Conservation (phyloP, 2,113 vertebrate species). For the Steatornis caripensis region DNA sequence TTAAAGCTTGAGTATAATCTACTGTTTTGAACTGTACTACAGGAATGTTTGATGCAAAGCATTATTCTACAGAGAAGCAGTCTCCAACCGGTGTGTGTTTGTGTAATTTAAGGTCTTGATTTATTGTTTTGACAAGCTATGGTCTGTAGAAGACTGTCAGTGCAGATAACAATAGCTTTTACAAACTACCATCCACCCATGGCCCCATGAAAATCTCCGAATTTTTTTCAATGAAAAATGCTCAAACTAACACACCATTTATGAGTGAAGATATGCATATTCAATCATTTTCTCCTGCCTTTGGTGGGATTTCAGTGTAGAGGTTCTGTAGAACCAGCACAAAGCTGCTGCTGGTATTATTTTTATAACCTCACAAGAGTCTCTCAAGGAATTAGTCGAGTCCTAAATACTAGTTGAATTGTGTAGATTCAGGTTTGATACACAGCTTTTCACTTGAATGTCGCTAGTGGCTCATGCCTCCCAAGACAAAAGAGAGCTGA, state of each 20-base stretch:
- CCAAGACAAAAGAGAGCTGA: background rate
- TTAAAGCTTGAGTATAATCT: background rate
- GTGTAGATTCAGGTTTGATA: background rate
- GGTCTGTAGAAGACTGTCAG: background rate
- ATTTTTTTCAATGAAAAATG: background rate
- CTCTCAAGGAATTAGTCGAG: background rate
- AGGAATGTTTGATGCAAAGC: background rate
- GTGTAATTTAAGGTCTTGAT: background rate
- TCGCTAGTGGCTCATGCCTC: background rate
- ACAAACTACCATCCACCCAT: background rate
- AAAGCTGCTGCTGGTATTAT: background rate
- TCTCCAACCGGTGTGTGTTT: background rate
- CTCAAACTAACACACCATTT: background rate
- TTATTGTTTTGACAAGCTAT: conserved; percentile 8
- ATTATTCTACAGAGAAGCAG: background rate
- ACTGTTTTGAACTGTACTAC: background rate
- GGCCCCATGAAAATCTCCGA: background rate
- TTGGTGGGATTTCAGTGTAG: background rate
- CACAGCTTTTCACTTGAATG: background rate
- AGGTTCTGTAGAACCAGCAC: background rate
- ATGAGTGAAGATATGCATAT: background rate
- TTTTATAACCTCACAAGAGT: background rate
- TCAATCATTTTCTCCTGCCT: background rate
- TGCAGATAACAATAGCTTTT: background rate
- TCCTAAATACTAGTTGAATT: background rate